Evolutionary conservation across 2,113 vertebrate species (phyloP).

Genomic region (Sceloporus tristichus): DNA sequence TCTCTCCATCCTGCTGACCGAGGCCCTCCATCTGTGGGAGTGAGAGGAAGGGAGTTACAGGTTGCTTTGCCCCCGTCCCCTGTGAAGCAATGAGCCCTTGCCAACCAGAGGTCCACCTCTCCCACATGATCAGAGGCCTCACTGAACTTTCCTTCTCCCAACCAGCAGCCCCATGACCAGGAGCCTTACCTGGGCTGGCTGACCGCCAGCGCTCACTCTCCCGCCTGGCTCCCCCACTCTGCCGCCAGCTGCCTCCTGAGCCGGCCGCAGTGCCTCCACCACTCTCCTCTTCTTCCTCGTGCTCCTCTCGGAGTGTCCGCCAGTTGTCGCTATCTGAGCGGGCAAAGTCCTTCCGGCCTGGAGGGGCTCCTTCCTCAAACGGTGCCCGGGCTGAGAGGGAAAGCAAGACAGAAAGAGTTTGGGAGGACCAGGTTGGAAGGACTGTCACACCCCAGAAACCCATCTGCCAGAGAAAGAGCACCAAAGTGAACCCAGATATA

Average conservation of each 20-base stretch:
- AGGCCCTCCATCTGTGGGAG: conserved; percentile 83
- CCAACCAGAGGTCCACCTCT: no score
- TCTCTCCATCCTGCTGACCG: conserved; percentile 94
- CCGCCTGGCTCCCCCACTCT: conserved; percentile 78
- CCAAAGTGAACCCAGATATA: no score
- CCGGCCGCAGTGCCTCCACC: conserved; percentile 63
- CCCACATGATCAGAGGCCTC: no score
- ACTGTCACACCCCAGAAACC: no score
- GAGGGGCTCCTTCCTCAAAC: conserved; percentile 84
- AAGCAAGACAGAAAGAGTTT: background rate
- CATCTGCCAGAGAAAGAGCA: no score
- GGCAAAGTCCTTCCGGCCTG: conserved; percentile 86
- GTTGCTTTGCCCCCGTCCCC: background rate
- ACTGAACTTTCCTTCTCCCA: no score
- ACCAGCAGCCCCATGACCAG: background rate
- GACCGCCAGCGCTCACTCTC: conserved; percentile 82
- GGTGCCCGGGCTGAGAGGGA: conserved; percentile 77
- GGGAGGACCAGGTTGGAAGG: no score
- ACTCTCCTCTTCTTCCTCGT: conserved; percentile 85
- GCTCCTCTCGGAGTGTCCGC: conserved; percentile 90
- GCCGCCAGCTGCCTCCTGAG: conserved; percentile 79
- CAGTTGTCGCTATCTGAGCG: conserved; percentile 94
- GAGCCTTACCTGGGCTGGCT: conserved; percentile 68
- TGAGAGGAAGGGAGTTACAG: background rate
- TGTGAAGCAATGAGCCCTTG: no score